These are phyloP conservation scores for Dryobota labecula DNA, from an alignment of 2,888 invertebrate species.

Conservation along the genomic window DNA sequence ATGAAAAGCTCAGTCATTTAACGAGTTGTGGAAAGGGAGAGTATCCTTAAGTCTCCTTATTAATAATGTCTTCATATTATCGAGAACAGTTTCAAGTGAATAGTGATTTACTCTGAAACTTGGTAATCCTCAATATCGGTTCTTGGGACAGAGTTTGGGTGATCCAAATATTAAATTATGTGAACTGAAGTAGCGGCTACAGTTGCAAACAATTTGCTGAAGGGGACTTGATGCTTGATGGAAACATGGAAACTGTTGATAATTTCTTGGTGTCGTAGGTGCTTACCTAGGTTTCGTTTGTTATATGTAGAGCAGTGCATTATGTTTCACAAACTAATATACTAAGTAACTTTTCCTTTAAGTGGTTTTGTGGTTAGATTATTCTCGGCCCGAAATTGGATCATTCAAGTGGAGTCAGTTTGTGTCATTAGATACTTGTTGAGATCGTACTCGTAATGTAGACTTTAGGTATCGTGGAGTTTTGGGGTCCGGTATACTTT, in stretches of 20 bases:
- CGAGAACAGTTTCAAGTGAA: slow-evolving; percentile 8
- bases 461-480: not conserved
- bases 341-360: not conserved
- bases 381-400: not conserved
- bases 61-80: slow-evolving; percentile 4
- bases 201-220: slow-evolving; percentile 6
- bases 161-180: slow-evolving; percentile 19
- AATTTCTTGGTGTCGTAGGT: not conserved
- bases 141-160: not conserved
- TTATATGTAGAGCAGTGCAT: not conserved
- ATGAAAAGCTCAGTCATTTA: slow-evolving; percentile 36
- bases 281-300: not conserved
- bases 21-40: not conserved
- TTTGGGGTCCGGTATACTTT: not conserved
- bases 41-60: not conserved
- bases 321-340: not conserved
- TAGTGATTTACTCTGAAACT: slow-evolving; percentile 26
- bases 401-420: no score
- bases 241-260: not conserved
- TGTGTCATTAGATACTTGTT: slow-evolving; percentile 5
- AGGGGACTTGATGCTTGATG: not conserved
- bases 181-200: not conserved
- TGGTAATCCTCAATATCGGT: slow-evolving; percentile 1
- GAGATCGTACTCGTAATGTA: not conserved
- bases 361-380: not conserved